Evolutionary conservation across 1,140 invertebrate species (phyloP).

Genomic region (Thereuonema tuberculata): DNA sequence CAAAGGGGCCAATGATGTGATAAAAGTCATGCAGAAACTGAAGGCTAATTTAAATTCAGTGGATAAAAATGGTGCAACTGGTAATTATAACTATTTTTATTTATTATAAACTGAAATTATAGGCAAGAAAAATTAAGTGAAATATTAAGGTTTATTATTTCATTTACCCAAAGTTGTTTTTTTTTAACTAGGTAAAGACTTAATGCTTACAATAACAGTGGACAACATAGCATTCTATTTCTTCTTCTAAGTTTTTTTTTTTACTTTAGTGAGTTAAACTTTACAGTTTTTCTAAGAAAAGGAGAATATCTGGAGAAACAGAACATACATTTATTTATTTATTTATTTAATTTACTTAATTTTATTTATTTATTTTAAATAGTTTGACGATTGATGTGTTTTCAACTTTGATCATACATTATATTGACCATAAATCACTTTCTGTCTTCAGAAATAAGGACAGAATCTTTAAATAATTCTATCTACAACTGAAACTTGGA

Average conservation of each 20-base stretch:
- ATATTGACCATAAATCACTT: neutral
- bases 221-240: neutral
- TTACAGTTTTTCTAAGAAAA: no score
- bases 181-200: neutral
- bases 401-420: neutral
- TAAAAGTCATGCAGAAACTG: constrained; percentile 25
- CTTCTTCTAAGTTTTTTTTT: no score
- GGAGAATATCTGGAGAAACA: no score
- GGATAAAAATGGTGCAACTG: constrained; percentile 32
- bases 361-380: neutral
- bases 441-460: neutral
- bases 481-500: no score
- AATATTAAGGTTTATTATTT: neutral
- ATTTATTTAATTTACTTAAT: neutral
- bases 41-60: constrained; percentile 29
- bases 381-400: neutral
- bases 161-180: neutral
- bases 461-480: no score
- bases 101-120: neutral
- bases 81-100: constrained; percentile 17
- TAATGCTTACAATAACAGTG: neutral
- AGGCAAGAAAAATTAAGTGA: neutral
- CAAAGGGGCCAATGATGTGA: constrained; percentile 31
- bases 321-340: no score
- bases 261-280: no score